Evolutionary conservation across 2,797 vertebrate genomes (phyloP), one percentile per base, ranked within the genome.

Genomic region (Mastacembelus armatus): DNA sequence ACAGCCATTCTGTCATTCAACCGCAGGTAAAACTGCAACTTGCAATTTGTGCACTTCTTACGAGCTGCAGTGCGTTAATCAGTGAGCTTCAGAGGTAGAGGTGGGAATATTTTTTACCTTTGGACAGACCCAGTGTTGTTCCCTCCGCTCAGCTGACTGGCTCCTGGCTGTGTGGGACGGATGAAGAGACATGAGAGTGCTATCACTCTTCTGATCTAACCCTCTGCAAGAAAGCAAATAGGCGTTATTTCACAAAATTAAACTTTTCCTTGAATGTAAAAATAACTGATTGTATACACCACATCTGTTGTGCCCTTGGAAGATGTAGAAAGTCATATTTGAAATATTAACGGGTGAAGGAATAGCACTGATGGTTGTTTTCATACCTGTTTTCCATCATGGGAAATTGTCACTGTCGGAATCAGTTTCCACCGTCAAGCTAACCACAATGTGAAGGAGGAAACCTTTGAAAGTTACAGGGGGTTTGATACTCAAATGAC

Each of bases 401-500:
- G 26, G 54, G 56, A 50, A 10, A 5, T 4, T n/a, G 24, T 56
- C 22, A 30, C n/a, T 16, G 26, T 18, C 50, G 27, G 30, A 55
- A 29, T 3, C 7, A 26, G 6, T 7, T 26, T n/a, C 27, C 26
- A 29, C 22, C 10, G 38, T 24, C 38, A 68, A 47, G 10, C 55
- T 22, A 38, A 56, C 59, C 64, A 14, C 68, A 8, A 9, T 48
- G 5, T 11, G 15, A 32, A 10, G 0, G 18, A 27, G 39, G 29
- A 39, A 54, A 61, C 45, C 33, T 40, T 33, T 72, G n/a, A 30
- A 65, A 50, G 33, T 44, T 67, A 42, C 51, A 11, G 15, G 33
- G 52, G 19, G 30, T 43, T 49, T 57, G 48, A 74, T 42, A 32
- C 70, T 70, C 43, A 40, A 44, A 62, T 71, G 50, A 68, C 36